Base-by-base conservation (phyloP, 2,888 invertebrate species). In the Pocota personata region DNA sequence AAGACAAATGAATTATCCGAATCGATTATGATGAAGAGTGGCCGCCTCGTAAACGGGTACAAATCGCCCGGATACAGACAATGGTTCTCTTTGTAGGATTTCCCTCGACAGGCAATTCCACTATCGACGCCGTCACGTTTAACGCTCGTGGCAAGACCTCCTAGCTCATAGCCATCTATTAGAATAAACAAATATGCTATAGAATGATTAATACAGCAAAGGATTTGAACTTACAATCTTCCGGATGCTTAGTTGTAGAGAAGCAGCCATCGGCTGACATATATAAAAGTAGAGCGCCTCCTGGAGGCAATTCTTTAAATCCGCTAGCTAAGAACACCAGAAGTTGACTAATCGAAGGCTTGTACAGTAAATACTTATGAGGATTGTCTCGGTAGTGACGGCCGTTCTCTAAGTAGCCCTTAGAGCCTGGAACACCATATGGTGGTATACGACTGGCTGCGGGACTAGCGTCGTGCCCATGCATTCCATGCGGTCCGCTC, bases 311-410 rank as follows among this genome's bases (percentile, higher is more conserved):
- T 93, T 99, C 98, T 92, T 98, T 97, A 93, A 98, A 98, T 84
- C 98, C 97, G 90, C 95, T 97, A 79, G 97, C 96, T 89, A 99
- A 94, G 93, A 98, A 98, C 87, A 98, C 97, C 92, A 98, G 95
- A 77, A 98, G 95, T 93, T 98, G 98, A 92, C 96, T 97, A 89
- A 98, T 96, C 64, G 98, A 97, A 76, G 99, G 99, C 93, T 98
- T 98, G 93, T 97, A 99, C 89, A 99, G 94, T 89, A 99, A 94
- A 93, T 98, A 98, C 93, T 99, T 99, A 94, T 98, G 98, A 48
- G 98, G 98, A 93, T 98, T 99, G 93, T 97, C 97, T 90, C 97
- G 93, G 91, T 95, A 95, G 77, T 94, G 92, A 75, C 95, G 94
- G 40, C 96, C 96, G 92, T 96, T 96, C 91, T 97, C 96, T 89